Percentiles rank a stretch among this genome's conserved stretches.
phyloP scores from a whole-genome alignment of 1,140 invertebrate species.

The Drosophila paulistorum region DNA sequence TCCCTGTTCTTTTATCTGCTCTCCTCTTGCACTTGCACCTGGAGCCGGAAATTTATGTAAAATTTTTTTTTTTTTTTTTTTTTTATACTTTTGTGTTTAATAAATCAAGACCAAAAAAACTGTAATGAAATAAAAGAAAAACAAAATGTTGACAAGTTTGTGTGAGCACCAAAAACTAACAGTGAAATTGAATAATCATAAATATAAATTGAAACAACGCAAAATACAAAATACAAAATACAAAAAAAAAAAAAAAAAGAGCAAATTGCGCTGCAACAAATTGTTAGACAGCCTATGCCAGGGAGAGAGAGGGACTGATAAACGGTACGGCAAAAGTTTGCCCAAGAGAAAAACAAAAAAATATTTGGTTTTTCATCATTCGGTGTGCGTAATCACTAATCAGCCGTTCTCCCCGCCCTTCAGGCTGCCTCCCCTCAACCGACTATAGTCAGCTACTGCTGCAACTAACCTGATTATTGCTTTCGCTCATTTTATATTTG shows the following conservation, averaged over 20 bases:
- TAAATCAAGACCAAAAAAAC: constrained; percentile 76
- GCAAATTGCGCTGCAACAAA: constrained; percentile 58
- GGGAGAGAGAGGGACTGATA: neutral
- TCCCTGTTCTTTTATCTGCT: neutral
- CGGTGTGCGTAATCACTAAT: constrained; percentile 8
- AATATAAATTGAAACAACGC: constrained; percentile 44
- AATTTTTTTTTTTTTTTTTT: constrained; percentile 12
- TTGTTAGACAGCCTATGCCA: neutral
- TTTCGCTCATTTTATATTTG: constrained; percentile 67
- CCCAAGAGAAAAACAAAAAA: constrained; percentile 5
- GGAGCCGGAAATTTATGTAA: neutral
- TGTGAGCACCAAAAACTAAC: constrained; percentile 18
- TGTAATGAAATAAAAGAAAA: constrained; percentile 66
- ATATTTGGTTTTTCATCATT: constrained; percentile 6
- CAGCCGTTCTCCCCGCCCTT: neutral
- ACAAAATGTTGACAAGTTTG: constrained; percentile 26
- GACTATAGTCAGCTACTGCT: constrained; percentile 36
- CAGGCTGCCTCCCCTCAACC: neutral
- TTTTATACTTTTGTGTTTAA: constrained; percentile 41
- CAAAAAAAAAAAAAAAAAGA: constrained; percentile 15
- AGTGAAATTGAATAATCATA: constrained; percentile 49
- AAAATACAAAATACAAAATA: too few relatives aligned
- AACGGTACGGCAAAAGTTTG: constrained; percentile 10
- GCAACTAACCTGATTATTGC: constrained; percentile 76
- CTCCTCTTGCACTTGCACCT: constrained; percentile 1